phyloP scores from a whole-genome alignment of 2,888 invertebrate species.

The Macroteleia sp. region DNA sequence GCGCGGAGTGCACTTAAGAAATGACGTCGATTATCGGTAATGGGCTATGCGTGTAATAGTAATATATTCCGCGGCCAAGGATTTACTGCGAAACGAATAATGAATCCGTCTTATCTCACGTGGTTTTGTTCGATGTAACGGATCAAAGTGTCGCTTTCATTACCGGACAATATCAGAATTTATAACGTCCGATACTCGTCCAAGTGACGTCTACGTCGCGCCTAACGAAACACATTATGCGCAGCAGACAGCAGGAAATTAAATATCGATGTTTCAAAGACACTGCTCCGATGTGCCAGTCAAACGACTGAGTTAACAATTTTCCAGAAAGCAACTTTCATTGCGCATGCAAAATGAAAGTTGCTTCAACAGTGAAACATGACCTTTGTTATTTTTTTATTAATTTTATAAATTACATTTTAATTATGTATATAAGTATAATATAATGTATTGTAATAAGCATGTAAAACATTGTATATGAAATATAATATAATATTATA shows the following conservation, averaged over 20 bases:
- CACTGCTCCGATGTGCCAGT: constrained; percentile 30
- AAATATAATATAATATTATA: too few relatives aligned
- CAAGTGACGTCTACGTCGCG: constrained; percentile 73
- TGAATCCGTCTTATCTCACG: constrained; percentile 57
- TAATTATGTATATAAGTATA: too few relatives aligned
- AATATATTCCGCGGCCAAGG: constrained; percentile 61
- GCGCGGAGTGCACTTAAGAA: constrained; percentile 57
- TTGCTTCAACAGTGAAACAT: too few relatives aligned
- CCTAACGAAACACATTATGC: constrained; percentile 50
- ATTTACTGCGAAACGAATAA: too few relatives aligned
- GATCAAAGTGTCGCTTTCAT: constrained; percentile 45
- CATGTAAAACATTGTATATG: too few relatives aligned
- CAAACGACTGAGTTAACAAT: constrained; percentile 6
- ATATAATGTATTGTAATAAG: too few relatives aligned
- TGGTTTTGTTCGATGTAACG: constrained; percentile 31
- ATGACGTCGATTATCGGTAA: constrained; percentile 69
- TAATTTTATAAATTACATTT: too few relatives aligned
- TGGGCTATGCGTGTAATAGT: constrained; percentile 71
- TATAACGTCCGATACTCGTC: constrained; percentile 68
- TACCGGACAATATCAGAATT: constrained; percentile 63
- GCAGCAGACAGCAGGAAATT: constrained; percentile 75
- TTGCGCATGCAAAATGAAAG: too few relatives aligned
- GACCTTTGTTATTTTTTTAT: too few relatives aligned
- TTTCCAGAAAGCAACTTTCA: too few relatives aligned
- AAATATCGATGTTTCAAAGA: constrained; percentile 75